Evolutionary conservation across 1,140 invertebrate genomes (phyloP), one percentile per base, ranked within the genome.

Genomic region (Pomacea maculata): DNA sequence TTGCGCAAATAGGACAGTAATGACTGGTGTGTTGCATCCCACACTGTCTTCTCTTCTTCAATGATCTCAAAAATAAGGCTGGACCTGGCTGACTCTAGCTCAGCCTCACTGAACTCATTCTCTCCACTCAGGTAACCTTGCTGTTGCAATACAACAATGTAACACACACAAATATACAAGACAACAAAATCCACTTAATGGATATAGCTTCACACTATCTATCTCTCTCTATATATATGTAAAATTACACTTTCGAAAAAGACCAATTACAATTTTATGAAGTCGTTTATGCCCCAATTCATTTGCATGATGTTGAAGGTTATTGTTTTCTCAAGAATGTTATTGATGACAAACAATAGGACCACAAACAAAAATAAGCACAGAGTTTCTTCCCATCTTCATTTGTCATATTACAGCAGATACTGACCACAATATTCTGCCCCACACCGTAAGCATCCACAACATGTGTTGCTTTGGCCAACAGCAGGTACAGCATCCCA

Each of bases 21-120:
- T 0, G 95, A 96, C 80, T 95, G 93, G 21, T 90, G 86, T 3
- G 96, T 94, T 2, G 95, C 93, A 86, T 95, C 93, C 1, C 95
- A 93, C 3, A 97, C 94, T 78, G 94, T 95, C 84, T 96, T 95
- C 89, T 97, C 95, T 82, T 93, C 91, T 82, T 95, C 94, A 80
- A 97, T 95, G 14, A 96, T 94, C 88, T 97, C 95, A 91, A 95
- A 97, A 70, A 97, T 94, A 5, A 96, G 90, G 17, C 96, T 96
- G 86, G 95, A 96, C 87, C 95, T 95, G 0, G 96, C 96, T 0
- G 96, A 95, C 85, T 95, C 95, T 80, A 97, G 94, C 64, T 97
- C 90, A 72, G 95, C 93, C 52, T 93, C 91, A 71, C 96, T 95
- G 93, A 96, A 96, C 64, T 93, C 91, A 8, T 90, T 89, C 57